Conservation (phyloP, 2,888 invertebrate species). For the Mylabris sibirica region DNA sequence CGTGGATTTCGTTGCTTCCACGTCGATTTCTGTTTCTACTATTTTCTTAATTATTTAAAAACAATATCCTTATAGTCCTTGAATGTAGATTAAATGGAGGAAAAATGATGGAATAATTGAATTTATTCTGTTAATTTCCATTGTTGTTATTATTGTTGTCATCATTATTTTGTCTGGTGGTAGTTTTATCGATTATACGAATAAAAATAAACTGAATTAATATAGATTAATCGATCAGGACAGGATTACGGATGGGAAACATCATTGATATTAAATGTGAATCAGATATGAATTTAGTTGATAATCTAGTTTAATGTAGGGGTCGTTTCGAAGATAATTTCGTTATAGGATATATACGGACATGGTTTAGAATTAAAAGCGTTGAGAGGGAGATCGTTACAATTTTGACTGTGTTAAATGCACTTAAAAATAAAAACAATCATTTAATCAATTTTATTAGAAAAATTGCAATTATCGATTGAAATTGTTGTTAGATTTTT, state of each 20-base stretch:
- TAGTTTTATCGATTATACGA: constrained; percentile 15
- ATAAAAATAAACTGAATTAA: constrained; percentile 30
- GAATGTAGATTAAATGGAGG: constrained; percentile 15
- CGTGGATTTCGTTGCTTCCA: constrained; percentile 41
- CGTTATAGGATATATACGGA: constrained; percentile 14
- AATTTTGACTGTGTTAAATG: neutral
- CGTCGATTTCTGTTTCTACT: constrained; percentile 41
- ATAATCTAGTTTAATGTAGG: constrained; percentile 29
- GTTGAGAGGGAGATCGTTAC: neutral
- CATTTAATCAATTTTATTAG: too few species aligned
- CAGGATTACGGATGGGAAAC: constrained; percentile 28
- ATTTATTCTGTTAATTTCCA: constrained; percentile 20
- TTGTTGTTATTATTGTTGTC: constrained; percentile 23
- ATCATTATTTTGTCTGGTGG: constrained; percentile 2
- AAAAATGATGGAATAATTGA: constrained; percentile 32
- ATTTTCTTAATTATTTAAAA: constrained; percentile 44
- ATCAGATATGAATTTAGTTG: constrained; percentile 31
- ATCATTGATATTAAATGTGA: constrained; percentile 32
- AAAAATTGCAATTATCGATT: neutral
- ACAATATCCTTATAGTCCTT: constrained; percentile 47
- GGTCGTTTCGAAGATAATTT: constrained; percentile 23
- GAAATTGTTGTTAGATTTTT: constrained; percentile 15
- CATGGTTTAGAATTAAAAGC: constrained; percentile 6
- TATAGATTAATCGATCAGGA: constrained; percentile 27
- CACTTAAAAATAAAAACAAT: neutral